Evolutionary conservation across 2,797 vertebrate species (phyloP).

Genomic region (Hafferia zeledoni): DNA sequence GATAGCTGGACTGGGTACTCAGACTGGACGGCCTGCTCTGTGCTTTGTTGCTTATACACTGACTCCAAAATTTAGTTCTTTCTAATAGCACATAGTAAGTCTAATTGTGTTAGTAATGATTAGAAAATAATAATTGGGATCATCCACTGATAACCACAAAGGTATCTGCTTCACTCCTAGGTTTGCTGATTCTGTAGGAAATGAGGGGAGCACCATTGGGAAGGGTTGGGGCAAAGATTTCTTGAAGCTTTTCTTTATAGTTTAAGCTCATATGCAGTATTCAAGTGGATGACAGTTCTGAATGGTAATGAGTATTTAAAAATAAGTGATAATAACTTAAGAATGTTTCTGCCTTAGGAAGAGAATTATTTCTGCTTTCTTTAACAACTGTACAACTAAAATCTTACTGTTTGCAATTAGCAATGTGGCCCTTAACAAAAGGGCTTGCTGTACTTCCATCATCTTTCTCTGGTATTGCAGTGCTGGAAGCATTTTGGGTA

Average conservation of each 20-base stretch:
- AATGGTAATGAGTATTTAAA: background rate
- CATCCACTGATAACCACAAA: background rate
- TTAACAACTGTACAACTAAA: constrained; percentile 9
- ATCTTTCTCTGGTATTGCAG: background rate
- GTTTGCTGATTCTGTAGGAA: background rate
- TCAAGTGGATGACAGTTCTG: background rate
- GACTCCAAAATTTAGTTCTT: background rate
- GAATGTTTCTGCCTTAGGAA: background rate
- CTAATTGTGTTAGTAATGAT: background rate
- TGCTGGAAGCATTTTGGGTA: background rate
- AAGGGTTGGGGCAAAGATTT: background rate
- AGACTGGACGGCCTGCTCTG: background rate
- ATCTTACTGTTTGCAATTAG: background rate
- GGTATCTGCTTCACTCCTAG: background rate
- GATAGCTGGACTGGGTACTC: rapidly evolving
- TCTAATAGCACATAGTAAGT: background rate
- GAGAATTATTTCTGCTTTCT: background rate
- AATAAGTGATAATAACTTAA: background rate
- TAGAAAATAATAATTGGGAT: background rate
- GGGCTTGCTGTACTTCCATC: background rate
- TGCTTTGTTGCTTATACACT: background rate
- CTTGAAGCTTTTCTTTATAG: background rate
- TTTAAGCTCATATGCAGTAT: background rate
- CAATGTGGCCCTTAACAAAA: background rate
- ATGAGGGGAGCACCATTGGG: rapidly evolving